These are phyloP conservation scores for Helleia helle DNA, from an alignment of 2,888 invertebrate genomes.

Conservation along the genomic window DNA sequence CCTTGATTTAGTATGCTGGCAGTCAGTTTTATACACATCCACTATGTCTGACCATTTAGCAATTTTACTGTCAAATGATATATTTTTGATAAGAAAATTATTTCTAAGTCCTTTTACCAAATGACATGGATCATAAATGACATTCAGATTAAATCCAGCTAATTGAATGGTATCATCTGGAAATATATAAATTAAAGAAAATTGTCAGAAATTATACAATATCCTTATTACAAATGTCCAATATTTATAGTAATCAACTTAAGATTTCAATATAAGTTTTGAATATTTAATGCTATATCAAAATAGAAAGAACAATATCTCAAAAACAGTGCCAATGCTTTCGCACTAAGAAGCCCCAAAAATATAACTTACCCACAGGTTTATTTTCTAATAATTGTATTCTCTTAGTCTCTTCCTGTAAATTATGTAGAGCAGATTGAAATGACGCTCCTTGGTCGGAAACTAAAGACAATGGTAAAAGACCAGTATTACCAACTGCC, in stretches of 20 bases:
- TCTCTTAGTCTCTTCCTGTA: not conserved
- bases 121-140: conserved; percentile 18
- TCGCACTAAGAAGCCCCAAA: not conserved
- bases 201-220: too few species aligned
- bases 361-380: not conserved
- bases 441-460: not conserved
- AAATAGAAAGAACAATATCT: too few species aligned
- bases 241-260: too few species aligned
- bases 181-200: too few species aligned
- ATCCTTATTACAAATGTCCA: too few species aligned
- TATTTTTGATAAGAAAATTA: conserved; percentile 17
- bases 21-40: conserved; percentile 19
- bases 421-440: not conserved
- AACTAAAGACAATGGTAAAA: conserved; percentile 16
- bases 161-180: conserved; percentile 14
- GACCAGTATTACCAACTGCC: conserved; percentile 11
- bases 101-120: conserved; percentile 19
- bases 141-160: conserved; percentile 6
- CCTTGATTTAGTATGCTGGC: too few species aligned
- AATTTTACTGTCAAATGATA: too few species aligned
- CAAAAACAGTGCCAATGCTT: too few species aligned
- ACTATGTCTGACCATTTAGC: conserved; percentile 21
- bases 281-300: too few species aligned
- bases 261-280: too few species aligned
- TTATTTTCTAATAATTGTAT: not conserved